phyloP scores from a whole-genome alignment of 2,113 vertebrate species.

The Orycteropus afer region DNA sequence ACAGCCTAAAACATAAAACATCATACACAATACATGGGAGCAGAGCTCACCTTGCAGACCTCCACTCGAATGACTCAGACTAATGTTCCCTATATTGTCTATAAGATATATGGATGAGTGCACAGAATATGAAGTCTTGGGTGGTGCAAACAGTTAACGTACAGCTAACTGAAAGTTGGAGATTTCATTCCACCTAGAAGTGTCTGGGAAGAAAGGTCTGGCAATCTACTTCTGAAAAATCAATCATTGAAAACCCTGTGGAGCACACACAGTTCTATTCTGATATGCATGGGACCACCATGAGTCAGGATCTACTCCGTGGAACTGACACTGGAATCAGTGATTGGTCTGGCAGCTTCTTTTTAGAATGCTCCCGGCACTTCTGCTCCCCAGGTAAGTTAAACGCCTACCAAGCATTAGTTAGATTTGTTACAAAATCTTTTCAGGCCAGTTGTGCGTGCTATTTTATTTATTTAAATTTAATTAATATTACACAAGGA shows the following conservation, averaged over 20 bases:
- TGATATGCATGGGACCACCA: background rate
- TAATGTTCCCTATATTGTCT: background rate
- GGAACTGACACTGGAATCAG: background rate
- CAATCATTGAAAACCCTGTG: background rate
- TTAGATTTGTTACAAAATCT: background rate
- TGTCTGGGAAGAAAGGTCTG: background rate
- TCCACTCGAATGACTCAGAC: background rate
- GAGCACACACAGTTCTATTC: background rate
- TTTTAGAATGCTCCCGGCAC: background rate
- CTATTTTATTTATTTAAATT: background rate
- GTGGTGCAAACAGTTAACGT: background rate
- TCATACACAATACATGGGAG: background rate
- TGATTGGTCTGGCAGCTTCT: background rate
- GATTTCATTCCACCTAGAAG: background rate
- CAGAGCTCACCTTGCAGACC: background rate
- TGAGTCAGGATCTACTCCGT: background rate
- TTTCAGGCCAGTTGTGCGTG: background rate
- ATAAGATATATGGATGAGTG: background rate
- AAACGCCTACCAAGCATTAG: background rate
- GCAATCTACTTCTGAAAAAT: background rate
- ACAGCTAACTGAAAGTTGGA: background rate
- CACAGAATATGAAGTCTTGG: background rate
- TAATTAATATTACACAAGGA: background rate
- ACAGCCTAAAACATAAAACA: background rate
- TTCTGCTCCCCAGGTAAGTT: too few species aligned